These are phyloP conservation scores for Pyrrhura leucotis DNA, from an alignment of 2,797 vertebrate genomes.

Conservation along the genomic window DNA sequence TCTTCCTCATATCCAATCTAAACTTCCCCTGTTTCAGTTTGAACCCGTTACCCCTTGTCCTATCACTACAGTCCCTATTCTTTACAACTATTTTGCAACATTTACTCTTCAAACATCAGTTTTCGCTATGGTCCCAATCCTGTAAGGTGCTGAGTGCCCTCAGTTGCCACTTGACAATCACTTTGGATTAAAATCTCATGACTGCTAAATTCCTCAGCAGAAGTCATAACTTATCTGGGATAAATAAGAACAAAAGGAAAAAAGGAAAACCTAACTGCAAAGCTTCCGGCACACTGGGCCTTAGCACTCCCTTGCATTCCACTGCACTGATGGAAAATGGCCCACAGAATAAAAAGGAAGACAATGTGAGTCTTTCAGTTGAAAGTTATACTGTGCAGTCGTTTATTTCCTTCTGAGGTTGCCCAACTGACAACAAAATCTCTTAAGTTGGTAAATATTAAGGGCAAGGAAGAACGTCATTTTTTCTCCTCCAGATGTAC, in stretches of 20 bases:
- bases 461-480: not conserved
- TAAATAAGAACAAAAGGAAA: not conserved
- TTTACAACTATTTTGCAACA: not conserved
- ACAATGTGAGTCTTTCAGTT: not conserved
- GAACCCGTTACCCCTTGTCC: too few relatives aligned
- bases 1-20: too few relatives aligned
- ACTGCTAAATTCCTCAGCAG: not conserved
- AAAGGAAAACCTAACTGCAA: not conserved
- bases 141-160: not conserved
- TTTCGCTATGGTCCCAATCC: not conserved
- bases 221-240: not conserved
- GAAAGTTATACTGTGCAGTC: not conserved
- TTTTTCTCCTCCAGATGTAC: constrained; percentile 31
- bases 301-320: not conserved
- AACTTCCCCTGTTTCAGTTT: too few relatives aligned
- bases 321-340: not conserved
- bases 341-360: constrained; percentile 8
- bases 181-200: not conserved
- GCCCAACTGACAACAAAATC: constrained; percentile 20
- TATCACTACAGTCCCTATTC: not conserved
- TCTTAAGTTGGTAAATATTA: constrained; percentile 52
- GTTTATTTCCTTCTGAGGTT: constrained; percentile 33
- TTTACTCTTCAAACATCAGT: not conserved
- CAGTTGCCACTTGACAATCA: not conserved
- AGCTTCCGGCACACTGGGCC: not conserved